Evolutionary conservation across 2,888 invertebrate genomes (phyloP).

Genomic region (Rhagonycha fulva): DNA sequence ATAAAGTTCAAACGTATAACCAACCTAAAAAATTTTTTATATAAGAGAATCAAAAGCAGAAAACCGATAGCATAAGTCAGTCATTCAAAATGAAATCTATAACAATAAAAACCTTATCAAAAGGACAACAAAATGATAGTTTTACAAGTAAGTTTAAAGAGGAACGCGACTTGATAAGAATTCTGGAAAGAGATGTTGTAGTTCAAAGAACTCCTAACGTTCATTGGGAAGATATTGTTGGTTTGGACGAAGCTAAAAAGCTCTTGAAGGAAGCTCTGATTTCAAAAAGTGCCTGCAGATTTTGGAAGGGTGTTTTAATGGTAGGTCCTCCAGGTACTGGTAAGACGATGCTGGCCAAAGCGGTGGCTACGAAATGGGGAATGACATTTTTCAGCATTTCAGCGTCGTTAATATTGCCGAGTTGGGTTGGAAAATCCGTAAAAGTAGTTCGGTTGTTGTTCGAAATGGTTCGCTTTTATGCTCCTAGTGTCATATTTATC

Average conservation of each 20-base stretch:
- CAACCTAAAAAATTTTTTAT: too few relatives aligned
- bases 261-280: slow-evolving; percentile 96
- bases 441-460: slow-evolving; percentile 95
- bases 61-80: too few relatives aligned
- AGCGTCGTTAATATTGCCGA: slow-evolving; percentile 95
- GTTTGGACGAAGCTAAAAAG: slow-evolving; percentile 85
- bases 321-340: slow-evolving; percentile 93
- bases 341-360: slow-evolving; percentile 96
- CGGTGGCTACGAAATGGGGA: slow-evolving; percentile 97
- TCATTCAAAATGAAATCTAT: too few relatives aligned
- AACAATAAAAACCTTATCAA: too few relatives aligned
- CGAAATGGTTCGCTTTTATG: slow-evolving; percentile 98
- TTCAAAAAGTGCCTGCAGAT: slow-evolving; percentile 90
- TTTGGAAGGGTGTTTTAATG: slow-evolving; percentile 96
- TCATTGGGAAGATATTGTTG: slow-evolving; percentile 93
- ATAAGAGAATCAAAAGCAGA: too few relatives aligned
- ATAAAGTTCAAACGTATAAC: too few relatives aligned
- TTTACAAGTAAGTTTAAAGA: too few relatives aligned
- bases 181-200: slow-evolving; percentile 91
- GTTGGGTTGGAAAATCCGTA: slow-evolving; percentile 98
- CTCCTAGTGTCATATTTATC: slow-evolving; percentile 97
- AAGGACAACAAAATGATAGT: too few relatives aligned
- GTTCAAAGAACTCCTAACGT: slow-evolving; percentile 97
- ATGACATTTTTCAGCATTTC: slow-evolving; percentile 98
- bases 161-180: slow-evolving; percentile 91